Evolutionary conservation across 2,113 vertebrate species (phyloP), one percentile per base, ranked within the genome.

Genomic region (Cepphus grylle): DNA sequence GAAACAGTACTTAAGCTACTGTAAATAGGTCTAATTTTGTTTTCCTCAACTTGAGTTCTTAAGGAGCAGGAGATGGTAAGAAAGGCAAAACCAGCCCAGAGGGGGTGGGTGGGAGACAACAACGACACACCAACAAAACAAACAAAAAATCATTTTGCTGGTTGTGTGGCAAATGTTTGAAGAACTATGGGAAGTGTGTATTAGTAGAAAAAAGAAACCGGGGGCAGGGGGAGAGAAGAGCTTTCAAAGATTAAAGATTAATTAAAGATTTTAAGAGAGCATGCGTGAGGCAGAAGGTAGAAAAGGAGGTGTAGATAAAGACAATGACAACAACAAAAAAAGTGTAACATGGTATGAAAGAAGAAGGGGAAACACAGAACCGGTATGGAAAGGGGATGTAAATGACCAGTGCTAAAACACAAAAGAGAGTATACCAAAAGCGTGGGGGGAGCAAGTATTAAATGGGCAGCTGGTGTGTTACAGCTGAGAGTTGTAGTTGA

Each of bases 361-460:
- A 76, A 66, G 45, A 59, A n/a, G 50, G 74, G 59, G 22, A 81
- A 67, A 27, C 1, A 1, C 21, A 26, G 62, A 76, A 65, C 4
- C 9, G 2, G 27, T 40, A n/a, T 56, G 45, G 53, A 45, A 74
- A 52, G 36, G 40, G 26, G 21, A 38, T 1, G 2, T 56, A 8
- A 8, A 59, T 34, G 30, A 32, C 4, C 42, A 25, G 29, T 73
- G 45, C 59, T 47, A 4, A 45, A 45, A 34, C 40, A 66, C 9
- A 27, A 27, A 63, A 43, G 49, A 12, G 32, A 22, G 32, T 23
- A 3, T 29, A 8, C 23, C 7, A 22, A 7, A 43, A 59, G 50
- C 15, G 1, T 3, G 40, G 38, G 12, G 14, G 25, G 43, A 50
- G 21, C 0, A 0, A 13, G 52, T 27, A 27, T n/a, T n/a, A 27